Base-by-base conservation (phyloP, 1,140 invertebrate species). In the Diprion similis region DNA sequence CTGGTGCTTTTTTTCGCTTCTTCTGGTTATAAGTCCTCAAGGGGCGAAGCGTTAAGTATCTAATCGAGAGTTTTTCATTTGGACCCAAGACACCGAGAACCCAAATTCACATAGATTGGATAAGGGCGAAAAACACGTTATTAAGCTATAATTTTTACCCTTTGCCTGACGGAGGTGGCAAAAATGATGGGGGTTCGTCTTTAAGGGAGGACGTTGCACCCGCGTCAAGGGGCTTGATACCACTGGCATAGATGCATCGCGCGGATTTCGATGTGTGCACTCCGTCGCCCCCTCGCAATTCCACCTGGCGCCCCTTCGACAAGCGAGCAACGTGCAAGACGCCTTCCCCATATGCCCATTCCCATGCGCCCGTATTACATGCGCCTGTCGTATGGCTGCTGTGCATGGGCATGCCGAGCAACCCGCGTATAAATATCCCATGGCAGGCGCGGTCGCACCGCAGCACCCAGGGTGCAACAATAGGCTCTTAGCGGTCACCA, bases 171-270 rank as follows among this genome's bases (percentile, higher is more conserved):
- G 24, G 24, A 37, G 2, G 6, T 1, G 2, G 24, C 1, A 17
- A 59, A 59, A 59, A 17, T 59, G 11, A 17, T 9, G 68, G 10
- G 76, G 80, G 78, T 81, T 84, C 84, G 81, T 86, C 84, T 87
- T 87, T 86, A 87, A 87, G 18, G 68, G 72, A 86, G 86, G 85
- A 85, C 86, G 78, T 88, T 87, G 85, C 85, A 84, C 86, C 80
- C 19, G 71, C 79, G 73, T 74, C 75, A 85, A 83, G 81, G 84
- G 82, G 84, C 80, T 85, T 87, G 81, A 80, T 83, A 87, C 87
- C 85, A 88, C 85, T 88, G 86, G 85, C 87, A 88, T 83, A 87
- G 82, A 88, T 88, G 85, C n/a, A n/a, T n/a, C n/a, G n/a, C 85
- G 84, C 83, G 82, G 83, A 82, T 81, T 75, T 47, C 59, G 73